Evolutionary conservation across 2,113 vertebrate species (phyloP).

Genomic region (Scytalopus superciliaris): DNA sequence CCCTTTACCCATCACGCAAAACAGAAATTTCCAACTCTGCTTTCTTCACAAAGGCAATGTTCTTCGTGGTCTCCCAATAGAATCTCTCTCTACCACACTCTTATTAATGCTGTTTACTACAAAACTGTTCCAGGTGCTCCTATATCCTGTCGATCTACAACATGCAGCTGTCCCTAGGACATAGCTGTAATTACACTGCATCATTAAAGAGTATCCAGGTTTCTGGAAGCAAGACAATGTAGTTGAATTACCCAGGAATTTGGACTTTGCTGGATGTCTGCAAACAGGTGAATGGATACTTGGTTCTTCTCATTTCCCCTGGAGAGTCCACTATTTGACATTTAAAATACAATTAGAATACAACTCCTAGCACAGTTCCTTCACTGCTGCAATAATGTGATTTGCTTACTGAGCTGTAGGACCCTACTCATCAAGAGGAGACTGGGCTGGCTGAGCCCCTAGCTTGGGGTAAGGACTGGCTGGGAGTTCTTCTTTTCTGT

Average conservation of each 20-base stretch:
- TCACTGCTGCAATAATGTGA: background rate
- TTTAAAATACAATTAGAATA: background rate
- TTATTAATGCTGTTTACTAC: background rate
- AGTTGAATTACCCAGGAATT: background rate
- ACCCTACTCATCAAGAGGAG: rapidly evolving
- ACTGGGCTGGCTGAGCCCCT: background rate
- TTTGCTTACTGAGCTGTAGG: background rate
- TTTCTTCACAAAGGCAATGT: background rate
- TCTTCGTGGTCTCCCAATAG: background rate
- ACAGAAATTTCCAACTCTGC: background rate
- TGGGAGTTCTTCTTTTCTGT: background rate
- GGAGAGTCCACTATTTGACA: background rate
- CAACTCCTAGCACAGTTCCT: background rate
- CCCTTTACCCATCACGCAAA: background rate
- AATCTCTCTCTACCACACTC: background rate
- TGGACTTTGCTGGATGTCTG: background rate
- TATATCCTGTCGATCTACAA: background rate
- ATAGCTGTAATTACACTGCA: background rate
- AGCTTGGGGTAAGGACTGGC: rapidly evolving
- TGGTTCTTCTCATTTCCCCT: background rate
- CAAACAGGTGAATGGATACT: background rate
- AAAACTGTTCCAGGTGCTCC: background rate
- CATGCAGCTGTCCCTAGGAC: background rate
- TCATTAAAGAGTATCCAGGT: background rate
- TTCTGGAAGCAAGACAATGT: background rate